A percentile compares a stretch with the other conserved stretches of the same genome.
phyloP scores from a whole-genome alignment of 2,888 invertebrate species.

The Leptopterna dolabrata region DNA sequence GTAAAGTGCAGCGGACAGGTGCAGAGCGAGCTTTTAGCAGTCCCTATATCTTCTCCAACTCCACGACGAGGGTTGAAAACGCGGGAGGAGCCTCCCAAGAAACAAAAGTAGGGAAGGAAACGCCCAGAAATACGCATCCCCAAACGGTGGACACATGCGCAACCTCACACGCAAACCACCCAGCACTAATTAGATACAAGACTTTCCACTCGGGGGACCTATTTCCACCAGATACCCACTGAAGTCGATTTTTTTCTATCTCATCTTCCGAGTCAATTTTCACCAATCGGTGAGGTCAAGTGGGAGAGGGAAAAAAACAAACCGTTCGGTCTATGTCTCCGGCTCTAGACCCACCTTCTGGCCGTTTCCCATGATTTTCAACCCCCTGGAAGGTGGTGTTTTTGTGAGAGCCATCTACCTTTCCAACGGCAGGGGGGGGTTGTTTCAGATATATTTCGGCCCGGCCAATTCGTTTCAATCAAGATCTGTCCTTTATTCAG shows the following conservation, averaged over 20 bases:
- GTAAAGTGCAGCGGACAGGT: slow-evolving; percentile 43
- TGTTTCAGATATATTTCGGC: background rate
- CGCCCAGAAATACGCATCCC: background rate
- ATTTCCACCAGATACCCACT: background rate
- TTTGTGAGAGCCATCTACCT: background rate
- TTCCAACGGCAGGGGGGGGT: background rate
- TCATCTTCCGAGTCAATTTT: slow-evolving; percentile 16
- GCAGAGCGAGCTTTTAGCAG: slow-evolving; percentile 39
- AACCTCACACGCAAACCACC: slow-evolving; percentile 42
- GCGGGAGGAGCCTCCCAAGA: background rate
- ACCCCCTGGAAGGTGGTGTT: background rate
- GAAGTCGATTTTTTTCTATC: background rate
- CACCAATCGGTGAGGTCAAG: slow-evolving; percentile 21
- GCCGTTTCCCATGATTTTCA: slow-evolving; percentile 15
- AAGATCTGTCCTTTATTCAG: background rate
- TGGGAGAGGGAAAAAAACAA: slow-evolving; percentile 1
- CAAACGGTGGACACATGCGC: slow-evolving; percentile 15
- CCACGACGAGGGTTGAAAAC: background rate
- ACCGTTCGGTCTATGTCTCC: slow-evolving; percentile 25
- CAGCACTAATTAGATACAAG: slow-evolving; percentile 42
- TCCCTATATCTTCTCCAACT: slow-evolving; percentile 14
- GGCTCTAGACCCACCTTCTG: background rate
- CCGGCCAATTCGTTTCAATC: slow-evolving; percentile 5
- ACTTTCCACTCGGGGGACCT: slow-evolving; percentile 28
- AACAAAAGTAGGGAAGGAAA: background rate